Evolutionary conservation across 2,113 vertebrate genomes (phyloP).

Genomic region (Apodemus speciosus): DNA sequence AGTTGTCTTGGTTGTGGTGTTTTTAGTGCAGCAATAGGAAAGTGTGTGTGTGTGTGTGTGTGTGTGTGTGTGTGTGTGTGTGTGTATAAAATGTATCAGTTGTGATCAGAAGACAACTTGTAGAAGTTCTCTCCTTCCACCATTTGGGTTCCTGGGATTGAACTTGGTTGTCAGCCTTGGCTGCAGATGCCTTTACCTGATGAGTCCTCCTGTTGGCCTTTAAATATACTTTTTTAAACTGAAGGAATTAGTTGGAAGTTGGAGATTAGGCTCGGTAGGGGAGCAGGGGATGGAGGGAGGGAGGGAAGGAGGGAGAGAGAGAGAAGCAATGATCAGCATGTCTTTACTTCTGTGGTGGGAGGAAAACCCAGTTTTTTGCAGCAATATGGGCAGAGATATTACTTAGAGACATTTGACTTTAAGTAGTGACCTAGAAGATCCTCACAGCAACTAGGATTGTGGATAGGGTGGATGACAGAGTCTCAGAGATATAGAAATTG

Average conservation of each 20-base stretch:
- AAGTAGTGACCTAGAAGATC: neutral
- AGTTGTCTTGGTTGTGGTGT: neutral
- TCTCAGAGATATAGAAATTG: neutral
- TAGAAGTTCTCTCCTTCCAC: neutral
- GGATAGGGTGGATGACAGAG: neutral
- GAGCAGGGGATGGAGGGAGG: neutral
- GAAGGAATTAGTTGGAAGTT: neutral
- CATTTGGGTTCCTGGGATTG: neutral
- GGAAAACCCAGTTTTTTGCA: accelerated
- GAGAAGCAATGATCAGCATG: neutral
- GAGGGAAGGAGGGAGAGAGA: no score
- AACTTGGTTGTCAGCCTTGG: neutral
- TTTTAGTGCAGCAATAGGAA: neutral
- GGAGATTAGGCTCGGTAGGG: neutral
- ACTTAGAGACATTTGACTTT: neutral
- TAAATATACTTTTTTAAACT: neutral
- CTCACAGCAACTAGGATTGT: neutral
- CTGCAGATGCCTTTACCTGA: neutral
- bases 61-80: no score
- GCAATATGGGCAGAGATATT: accelerated
- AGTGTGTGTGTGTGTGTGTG: no score
- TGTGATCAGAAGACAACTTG: neutral
- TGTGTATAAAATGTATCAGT: neutral
- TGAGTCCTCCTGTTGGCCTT: neutral
- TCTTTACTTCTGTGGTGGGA: accelerated